Base-by-base conservation (phyloP, 2,888 invertebrate species). In the Polymixis lichenea region DNA sequence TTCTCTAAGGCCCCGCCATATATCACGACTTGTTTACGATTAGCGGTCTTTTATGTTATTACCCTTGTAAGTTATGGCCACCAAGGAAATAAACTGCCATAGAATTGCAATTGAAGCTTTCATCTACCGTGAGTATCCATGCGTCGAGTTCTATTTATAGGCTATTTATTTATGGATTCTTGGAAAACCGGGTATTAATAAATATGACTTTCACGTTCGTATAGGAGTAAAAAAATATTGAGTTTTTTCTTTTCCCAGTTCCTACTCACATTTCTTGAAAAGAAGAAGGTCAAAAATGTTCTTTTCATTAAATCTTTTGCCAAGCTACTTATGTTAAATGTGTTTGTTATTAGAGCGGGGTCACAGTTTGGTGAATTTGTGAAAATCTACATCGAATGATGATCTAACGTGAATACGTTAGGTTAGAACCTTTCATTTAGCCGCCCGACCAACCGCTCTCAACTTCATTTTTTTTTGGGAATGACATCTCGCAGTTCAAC, bases 21-120 rank as follows among this genome's bases (percentile, higher is more conserved):
- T 75, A 79, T 82, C 66, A 69, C 19, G 51, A 49, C 68, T 69
- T 75, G 66, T 79, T 83, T 82, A 69, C 83, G 83, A 82, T 79
- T 72, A 75, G 65, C 68, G 65, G 58, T 83, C n/a, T 66, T 77
- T 75, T 79, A 69, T 75, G 66, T 70, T 72, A 75, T 72, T 80
- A 70, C 62, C 38, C 17, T 49, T 25, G 25, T 70, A 70, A 83
- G 56, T 79, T 67, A 83, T 79, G 38, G 69, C 65, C 65, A 13
- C 49, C 11, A n/a, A 72, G 32, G 38, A 65, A 75, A 75, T 32
- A 53, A 56, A 78, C 53, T 68, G 25, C 62, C 46, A 32, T 28
- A 51, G 60, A 71, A 69, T 68, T 78, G 19, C 67, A 64, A 67
- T 67, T 68, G n/a, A 56, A 78, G 67, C 56, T 49, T 46, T 38